These are phyloP conservation scores for Bellardia bayeri DNA, from an alignment of 2,888 invertebrate genomes.

Conservation along the genomic window DNA sequence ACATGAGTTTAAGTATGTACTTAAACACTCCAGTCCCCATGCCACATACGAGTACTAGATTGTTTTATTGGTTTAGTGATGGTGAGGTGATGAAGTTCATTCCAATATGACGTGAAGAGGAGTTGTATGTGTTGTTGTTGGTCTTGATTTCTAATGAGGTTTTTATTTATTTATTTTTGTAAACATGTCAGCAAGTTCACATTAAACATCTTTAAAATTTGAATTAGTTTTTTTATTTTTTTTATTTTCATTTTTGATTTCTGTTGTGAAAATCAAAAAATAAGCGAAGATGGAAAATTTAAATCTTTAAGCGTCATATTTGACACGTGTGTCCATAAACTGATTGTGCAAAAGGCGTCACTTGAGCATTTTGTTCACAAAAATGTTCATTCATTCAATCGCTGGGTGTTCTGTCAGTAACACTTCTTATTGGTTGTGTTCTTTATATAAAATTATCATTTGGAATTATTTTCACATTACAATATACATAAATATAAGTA, in stretches of 20 bases:
- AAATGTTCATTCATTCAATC: not conserved
- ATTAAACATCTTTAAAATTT: slow-evolving; percentile 12
- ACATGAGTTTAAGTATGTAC: slow-evolving; percentile 51
- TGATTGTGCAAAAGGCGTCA: slow-evolving; percentile 17
- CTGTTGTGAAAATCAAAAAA: not conserved
- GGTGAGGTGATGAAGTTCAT: slow-evolving; percentile 20
- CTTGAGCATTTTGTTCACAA: not conserved
- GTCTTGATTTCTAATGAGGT: slow-evolving; percentile 3
- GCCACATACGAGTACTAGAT: not conserved
- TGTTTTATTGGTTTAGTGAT: not conserved
- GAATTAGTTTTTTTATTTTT: not conserved
- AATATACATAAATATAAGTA: not conserved
- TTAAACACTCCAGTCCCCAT: slow-evolving; percentile 28
- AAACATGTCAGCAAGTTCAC: slow-evolving; percentile 27
- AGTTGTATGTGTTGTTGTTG: not conserved
- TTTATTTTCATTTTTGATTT: not conserved
- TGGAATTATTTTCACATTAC: slow-evolving; percentile 38
- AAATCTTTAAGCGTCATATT: slow-evolving; percentile 46
- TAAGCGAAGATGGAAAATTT: not conserved
- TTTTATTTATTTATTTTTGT: slow-evolving; percentile 48
- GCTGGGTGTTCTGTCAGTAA: slow-evolving; percentile 11
- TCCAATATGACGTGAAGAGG: not conserved
- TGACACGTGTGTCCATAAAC: slow-evolving; percentile 55
- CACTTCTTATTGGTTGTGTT: slow-evolving; percentile 34
- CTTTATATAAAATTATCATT: slow-evolving; percentile 51